Conservation (phyloP, 2,888 invertebrate genomes). For the Gortyna flavago region DNA sequence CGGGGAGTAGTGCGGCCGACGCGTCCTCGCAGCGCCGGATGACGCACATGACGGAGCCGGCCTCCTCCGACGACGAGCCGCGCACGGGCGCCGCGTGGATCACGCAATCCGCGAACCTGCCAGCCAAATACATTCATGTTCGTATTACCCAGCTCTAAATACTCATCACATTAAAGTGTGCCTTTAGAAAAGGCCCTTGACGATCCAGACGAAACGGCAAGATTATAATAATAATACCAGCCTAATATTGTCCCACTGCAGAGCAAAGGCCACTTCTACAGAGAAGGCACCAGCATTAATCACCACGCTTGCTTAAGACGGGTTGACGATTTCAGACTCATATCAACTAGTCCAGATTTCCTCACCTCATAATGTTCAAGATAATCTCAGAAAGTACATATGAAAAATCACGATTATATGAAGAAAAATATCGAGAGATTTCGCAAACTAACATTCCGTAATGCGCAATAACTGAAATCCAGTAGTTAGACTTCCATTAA, state of each 20-base stretch:
- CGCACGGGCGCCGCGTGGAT: conserved; percentile 92
- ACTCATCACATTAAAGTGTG: background rate
- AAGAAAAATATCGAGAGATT: background rate
- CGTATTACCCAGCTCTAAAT: conserved; percentile 2
- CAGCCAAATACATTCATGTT: conserved; percentile 63
- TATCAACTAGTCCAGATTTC: background rate
- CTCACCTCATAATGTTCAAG: background rate
- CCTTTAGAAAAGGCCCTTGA: background rate
- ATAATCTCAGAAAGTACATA: conserved; percentile 9
- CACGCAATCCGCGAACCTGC: conserved; percentile 93
- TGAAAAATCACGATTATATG: background rate
- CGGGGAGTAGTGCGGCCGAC: conserved; percentile 89
- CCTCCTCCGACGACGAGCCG: conserved; percentile 89
- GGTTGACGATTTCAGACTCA: background rate
- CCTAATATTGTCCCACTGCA: background rate
- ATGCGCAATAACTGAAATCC: conserved; percentile 7
- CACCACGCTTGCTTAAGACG: background rate
- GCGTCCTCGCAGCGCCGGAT: conserved; percentile 91
- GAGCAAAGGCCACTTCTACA: background rate
- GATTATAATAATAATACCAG: background rate
- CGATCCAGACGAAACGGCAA: background rate
- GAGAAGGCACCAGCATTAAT: background rate
- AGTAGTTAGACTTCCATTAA: conserved; percentile 2
- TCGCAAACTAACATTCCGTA: background rate
- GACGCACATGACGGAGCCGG: conserved; percentile 91